phyloP scores from a whole-genome alignment of 2,888 invertebrate genomes.

The Dastarcus helophoroides region DNA sequence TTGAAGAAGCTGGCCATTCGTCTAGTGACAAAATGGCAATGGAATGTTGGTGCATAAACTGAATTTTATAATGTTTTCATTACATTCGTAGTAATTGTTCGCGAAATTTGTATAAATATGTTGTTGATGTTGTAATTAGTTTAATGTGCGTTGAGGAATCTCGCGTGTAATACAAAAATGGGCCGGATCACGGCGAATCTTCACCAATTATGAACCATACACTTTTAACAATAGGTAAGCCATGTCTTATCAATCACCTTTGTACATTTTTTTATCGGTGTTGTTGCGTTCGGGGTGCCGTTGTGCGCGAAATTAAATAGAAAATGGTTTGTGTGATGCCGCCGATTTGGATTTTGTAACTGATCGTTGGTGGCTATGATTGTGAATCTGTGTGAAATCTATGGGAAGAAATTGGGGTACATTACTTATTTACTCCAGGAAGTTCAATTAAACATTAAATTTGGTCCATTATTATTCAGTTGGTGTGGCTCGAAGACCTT shows the following conservation, averaged over 20 bases:
- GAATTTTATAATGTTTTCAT: constrained; percentile 33
- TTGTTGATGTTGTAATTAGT: constrained; percentile 23
- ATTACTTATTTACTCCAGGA: too few relatives aligned
- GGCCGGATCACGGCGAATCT: constrained; percentile 26
- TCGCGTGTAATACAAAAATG: constrained; percentile 24
- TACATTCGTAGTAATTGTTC: constrained; percentile 20
- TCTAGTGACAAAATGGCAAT: constrained; percentile 40
- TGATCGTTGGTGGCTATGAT: too few relatives aligned
- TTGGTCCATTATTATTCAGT: too few relatives aligned
- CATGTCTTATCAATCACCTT: constrained; percentile 38
- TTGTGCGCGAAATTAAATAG: too few relatives aligned
- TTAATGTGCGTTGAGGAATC: constrained; percentile 21
- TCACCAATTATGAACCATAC: constrained; percentile 34
- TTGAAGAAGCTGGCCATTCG: constrained; percentile 23
- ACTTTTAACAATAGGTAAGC: constrained; percentile 39
- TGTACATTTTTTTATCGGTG: too few relatives aligned
- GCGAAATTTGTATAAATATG: constrained; percentile 25
- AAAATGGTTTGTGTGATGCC: too few relatives aligned
- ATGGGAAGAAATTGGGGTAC: too few relatives aligned
- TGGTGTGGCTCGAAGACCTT: too few relatives aligned
- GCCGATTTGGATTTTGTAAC: too few relatives aligned
- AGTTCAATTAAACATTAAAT: too few relatives aligned
- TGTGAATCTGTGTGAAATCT: too few relatives aligned
- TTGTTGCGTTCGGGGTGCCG: too few relatives aligned
- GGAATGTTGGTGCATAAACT: constrained; percentile 35